Percentiles rank a stretch among this genome's conserved stretches.
These are phyloP conservation scores for Acromyrmex echinatior DNA, from an alignment of 1,140 invertebrate genomes.

Conservation along the genomic window DNA sequence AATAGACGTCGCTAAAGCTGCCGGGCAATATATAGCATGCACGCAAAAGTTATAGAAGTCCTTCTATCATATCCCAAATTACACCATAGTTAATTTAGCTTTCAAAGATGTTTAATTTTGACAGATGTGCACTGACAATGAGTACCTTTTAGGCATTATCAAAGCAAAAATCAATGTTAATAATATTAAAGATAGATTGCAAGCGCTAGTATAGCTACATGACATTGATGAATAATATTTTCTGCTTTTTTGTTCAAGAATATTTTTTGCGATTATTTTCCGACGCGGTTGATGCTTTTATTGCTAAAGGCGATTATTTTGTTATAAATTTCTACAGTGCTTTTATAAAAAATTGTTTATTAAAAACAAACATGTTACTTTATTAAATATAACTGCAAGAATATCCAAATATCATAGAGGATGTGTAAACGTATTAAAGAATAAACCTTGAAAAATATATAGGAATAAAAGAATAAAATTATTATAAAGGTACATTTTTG, in stretches of 20 bases:
- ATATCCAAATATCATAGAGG: neutral
- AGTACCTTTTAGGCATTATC: neutral
- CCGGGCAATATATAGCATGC: conserved; percentile 2
- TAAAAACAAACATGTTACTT: neutral
- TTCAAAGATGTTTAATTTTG: conserved; percentile 28
- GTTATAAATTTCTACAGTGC: neutral
- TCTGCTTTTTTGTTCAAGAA: neutral
- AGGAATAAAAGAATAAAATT: neutral
- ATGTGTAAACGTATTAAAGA: neutral
- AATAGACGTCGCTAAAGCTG: neutral
- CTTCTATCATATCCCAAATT: neutral
- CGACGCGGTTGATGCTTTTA: neutral
- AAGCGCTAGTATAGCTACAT: neutral
- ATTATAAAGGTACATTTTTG: neutral
- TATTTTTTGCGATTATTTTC: conserved; percentile 3
- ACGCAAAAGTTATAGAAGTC: conserved; percentile 2
- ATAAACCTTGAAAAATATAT: neutral
- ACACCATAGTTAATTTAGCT: neutral
- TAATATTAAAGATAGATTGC: conserved; percentile 30
- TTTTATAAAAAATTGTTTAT: neutral
- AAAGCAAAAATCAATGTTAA: conserved; percentile 6
- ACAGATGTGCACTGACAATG: neutral
- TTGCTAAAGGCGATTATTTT: conserved; percentile 28
- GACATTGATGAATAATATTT: conserved; percentile 6
- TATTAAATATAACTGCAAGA: neutral